Conservation (phyloP, 2,797 vertebrate genomes). For the Macrochelys suwanniensis region DNA sequence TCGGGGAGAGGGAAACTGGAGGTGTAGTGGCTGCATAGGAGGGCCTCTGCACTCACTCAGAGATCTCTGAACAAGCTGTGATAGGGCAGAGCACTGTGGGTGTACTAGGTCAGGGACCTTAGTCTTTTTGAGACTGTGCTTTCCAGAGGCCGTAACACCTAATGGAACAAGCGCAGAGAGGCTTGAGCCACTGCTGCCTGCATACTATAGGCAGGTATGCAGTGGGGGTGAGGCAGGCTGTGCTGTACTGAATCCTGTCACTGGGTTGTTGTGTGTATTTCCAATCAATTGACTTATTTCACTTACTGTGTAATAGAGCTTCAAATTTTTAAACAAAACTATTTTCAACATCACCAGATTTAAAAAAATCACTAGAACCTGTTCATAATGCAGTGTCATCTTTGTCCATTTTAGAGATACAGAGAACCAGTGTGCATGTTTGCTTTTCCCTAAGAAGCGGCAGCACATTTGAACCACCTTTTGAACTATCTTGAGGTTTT, state of each 20-base stretch:
- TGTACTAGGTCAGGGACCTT: neutral
- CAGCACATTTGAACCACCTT: neutral
- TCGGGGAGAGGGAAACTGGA: neutral
- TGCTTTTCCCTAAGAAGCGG: neutral
- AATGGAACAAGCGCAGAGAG: neutral
- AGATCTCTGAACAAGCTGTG: neutral
- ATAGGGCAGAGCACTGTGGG: neutral
- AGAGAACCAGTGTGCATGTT: neutral
- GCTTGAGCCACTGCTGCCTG: neutral
- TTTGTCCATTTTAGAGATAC: neutral
- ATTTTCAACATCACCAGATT: neutral
- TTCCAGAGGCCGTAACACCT: neutral
- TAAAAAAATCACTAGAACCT: neutral
- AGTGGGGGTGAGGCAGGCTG: neutral
- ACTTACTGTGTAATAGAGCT: neutral
- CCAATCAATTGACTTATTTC: neutral
- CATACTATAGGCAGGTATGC: neutral
- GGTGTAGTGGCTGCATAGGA: neutral
- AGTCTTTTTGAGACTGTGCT: neutral
- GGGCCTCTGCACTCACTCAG: neutral
- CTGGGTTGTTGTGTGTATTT: neutral
- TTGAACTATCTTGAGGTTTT: neutral
- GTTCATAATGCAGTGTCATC: neutral
- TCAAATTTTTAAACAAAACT: neutral
- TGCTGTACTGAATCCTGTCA: neutral